phyloP scores from a whole-genome alignment of 1,140 invertebrate species.

The Kradibia gibbosae region DNA sequence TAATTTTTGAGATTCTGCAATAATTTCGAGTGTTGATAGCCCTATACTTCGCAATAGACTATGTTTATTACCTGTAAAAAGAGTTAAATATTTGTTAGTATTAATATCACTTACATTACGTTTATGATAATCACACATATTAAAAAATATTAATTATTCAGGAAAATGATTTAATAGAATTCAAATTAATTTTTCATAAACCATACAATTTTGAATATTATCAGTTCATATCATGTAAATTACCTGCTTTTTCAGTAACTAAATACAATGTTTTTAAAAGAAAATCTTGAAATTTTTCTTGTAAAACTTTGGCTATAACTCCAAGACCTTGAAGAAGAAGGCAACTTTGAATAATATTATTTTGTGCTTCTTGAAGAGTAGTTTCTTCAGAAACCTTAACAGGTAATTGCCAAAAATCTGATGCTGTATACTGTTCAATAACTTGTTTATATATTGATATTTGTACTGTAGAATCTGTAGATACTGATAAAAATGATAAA shows the following conservation, averaged over 20 bases:
- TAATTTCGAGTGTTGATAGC: constrained; percentile 71
- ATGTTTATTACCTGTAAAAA: constrained; percentile 74
- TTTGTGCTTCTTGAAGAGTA: constrained; percentile 72
- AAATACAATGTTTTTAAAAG: constrained; percentile 78
- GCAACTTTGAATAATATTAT: constrained; percentile 76
- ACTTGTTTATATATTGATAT: constrained; percentile 68
- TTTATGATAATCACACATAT: not conserved
- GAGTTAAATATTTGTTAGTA: not conserved
- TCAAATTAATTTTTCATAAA: too few relatives aligned
- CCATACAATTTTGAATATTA: too few relatives aligned
- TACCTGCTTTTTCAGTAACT: constrained; percentile 79
- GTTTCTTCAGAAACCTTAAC: constrained; percentile 65
- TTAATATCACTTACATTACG: not conserved
- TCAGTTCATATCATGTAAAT: not conserved
- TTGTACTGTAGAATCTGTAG: constrained; percentile 52
- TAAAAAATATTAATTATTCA: too few relatives aligned
- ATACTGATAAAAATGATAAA: constrained; percentile 56
- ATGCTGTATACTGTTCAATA: constrained; percentile 73
- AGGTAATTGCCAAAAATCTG: constrained; percentile 76
- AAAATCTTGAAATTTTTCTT: constrained; percentile 72
- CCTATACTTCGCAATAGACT: constrained; percentile 74
- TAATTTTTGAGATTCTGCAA: constrained; percentile 72
- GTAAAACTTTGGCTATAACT: constrained; percentile 72
- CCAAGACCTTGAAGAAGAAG: constrained; percentile 78
- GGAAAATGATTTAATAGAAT: too few relatives aligned